A percentile compares a stretch with the other conserved stretches of the same genome.
These are phyloP conservation scores for Urocyon cinereoargenteus DNA, from an alignment of 2,797 vertebrate species.

Conservation along the genomic window DNA sequence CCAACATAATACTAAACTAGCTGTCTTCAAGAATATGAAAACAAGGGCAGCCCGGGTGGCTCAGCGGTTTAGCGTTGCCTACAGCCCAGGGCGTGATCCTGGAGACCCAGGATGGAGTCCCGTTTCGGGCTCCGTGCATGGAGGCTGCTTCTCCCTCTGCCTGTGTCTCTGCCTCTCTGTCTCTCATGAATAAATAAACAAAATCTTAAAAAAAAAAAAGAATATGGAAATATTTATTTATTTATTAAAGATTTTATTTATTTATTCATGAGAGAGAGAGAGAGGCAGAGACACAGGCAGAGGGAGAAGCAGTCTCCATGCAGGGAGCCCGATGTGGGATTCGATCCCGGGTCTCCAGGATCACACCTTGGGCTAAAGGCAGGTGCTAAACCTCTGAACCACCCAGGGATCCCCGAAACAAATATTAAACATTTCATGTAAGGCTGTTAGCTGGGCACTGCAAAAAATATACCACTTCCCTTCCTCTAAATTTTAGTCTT, in stretches of 20 bases:
- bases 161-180: background rate
- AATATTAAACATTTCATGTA: background rate
- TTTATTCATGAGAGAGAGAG: too few relatives aligned
- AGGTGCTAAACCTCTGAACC: too few relatives aligned
- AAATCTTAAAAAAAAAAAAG: background rate
- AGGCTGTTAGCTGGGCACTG: background rate
- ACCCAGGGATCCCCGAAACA: too few relatives aligned
- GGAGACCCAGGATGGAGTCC: background rate
- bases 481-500: background rate
- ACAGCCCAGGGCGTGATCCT: background rate
- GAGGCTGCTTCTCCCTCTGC: background rate
- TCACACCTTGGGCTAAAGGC: too few relatives aligned
- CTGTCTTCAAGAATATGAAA: background rate
- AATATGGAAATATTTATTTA: background rate
- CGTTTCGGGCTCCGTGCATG: background rate
- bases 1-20: background rate
- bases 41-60: background rate
- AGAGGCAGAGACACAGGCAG: too few relatives aligned
- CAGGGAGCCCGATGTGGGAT: too few relatives aligned
- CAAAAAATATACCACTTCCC: background rate
- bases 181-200: background rate
- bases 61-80: background rate
- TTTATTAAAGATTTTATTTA: too few relatives aligned
- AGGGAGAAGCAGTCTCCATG: too few relatives aligned
- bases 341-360: too few relatives aligned